Percentiles rank a stretch among this genome's conserved stretches.
Conservation (phyloP, 2,888 invertebrate genomes). For the Sesia apiformis region DNA sequence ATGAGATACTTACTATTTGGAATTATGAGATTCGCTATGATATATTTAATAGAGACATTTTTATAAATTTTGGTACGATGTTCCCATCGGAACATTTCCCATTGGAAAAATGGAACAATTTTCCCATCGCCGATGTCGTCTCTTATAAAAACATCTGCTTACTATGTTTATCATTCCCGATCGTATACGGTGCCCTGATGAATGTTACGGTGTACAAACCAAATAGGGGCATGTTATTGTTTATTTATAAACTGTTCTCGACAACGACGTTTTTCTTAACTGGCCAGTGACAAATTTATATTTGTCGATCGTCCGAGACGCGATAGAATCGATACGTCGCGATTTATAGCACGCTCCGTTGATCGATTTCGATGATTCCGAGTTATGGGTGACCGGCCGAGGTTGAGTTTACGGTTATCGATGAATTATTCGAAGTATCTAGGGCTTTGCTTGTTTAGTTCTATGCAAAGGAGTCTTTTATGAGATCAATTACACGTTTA, state of each 20-base stretch:
- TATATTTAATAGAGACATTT: no score
- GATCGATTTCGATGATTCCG: constrained; percentile 62
- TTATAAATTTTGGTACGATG: no score
- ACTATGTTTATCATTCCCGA: constrained; percentile 42
- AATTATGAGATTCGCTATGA: no score
- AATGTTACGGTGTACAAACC: constrained; percentile 54
- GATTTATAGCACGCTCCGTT: constrained; percentile 62
- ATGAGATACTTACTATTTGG: no score
- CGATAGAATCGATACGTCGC: constrained; percentile 64
- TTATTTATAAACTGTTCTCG: constrained; percentile 65
- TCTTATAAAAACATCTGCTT: constrained; percentile 27
- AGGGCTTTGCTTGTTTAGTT: neutral
- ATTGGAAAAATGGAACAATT: no score
- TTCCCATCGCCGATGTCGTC: constrained; percentile 10
- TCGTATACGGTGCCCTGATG: constrained; percentile 44
- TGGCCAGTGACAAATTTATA: constrained; percentile 70
- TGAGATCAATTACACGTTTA: neutral
- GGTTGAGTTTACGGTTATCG: constrained; percentile 30
- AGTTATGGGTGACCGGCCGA: constrained; percentile 44
- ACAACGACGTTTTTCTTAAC: constrained; percentile 47
- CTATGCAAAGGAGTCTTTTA: neutral
- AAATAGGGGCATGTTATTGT: constrained; percentile 60
- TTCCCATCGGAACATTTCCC: no score
- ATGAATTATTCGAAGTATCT: constrained; percentile 25
- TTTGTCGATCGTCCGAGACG: constrained; percentile 57